Base-by-base conservation (phyloP, 1,140 invertebrate species). In the Harpegnathos saltator region DNA sequence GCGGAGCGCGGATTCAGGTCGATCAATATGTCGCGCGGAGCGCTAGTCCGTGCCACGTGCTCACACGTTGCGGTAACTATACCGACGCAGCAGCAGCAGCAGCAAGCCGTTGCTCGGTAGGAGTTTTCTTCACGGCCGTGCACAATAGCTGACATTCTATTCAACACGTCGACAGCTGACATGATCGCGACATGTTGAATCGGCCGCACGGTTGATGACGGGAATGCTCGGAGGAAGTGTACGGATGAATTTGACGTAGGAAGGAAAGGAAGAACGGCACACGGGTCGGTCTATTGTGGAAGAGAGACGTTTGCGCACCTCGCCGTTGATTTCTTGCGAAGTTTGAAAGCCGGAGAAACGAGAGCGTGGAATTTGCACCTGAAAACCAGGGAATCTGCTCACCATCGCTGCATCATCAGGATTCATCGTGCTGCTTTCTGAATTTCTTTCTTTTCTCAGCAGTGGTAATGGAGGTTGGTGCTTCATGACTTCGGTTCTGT, bases 1-100 rank as follows among this genome's bases (percentile, higher is more conserved):
- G 38, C 58, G 24, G 54, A 84, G 52, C 68, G 69, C 82, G 65
- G 86, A 88, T 88, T 84, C 86, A 88, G 87, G 87, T 88, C 87
- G 87, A 88, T 88, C 87, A 88, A 88, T 88, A 88, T 75, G 86
- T 44, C 38, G 73, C 38, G 73, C 58, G 73, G 52, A 72, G 61
- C 69, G 59, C 82, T 44, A 87, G 81, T 87, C 66, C 38, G 38
- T 84, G 82, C 72, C 81, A 83, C 85, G 72, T 82, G 75, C 85
- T 87, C 85, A 58, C 85, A 58, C n/a, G 44, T 85, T 88, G 86
- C 86, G 71, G 85, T 33, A 87, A 77, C 29, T 29, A 33, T 69
- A 50, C 50, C 26, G 62, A 82, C 38, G 1, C 58, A 56, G 58
- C 33, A 68, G 19, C 69, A 48, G 56, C 68, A 73, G 26, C 33